Evolutionary conservation across 1,140 invertebrate genomes (phyloP).

Genomic region (Tetramorium simillimum): DNA sequence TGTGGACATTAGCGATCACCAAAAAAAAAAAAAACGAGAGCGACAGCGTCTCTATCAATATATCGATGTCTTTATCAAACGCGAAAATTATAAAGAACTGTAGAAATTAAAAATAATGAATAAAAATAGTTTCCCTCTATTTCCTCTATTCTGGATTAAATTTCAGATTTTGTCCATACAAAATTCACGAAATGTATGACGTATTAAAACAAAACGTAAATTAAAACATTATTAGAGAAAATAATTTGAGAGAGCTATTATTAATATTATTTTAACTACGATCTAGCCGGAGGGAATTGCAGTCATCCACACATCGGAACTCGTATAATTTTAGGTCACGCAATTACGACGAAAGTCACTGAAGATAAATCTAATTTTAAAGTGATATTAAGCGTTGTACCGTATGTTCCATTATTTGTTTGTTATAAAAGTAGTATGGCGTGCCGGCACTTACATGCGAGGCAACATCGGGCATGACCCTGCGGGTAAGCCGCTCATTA

Average conservation of each 20-base stretch:
- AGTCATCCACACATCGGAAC: slow-evolving; percentile 4
- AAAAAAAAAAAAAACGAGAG: neutral
- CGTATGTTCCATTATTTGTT: slow-evolving; percentile 49
- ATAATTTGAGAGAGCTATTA: neutral
- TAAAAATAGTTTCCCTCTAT: neutral
- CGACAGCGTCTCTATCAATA: neutral
- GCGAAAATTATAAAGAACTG: neutral
- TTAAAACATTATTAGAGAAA: neutral
- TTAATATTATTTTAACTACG: neutral
- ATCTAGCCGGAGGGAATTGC: neutral
- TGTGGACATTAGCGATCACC: neutral
- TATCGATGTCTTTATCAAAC: neutral
- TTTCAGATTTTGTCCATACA: neutral
- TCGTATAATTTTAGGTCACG: slow-evolving; percentile 10
- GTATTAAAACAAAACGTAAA: neutral
- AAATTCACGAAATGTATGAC: neutral
- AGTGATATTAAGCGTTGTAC: slow-evolving; percentile 15
- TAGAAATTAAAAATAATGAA: neutral
- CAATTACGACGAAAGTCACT: slow-evolving; percentile 21
- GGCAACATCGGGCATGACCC: slow-evolving; percentile 24
- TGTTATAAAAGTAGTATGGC: slow-evolving; percentile 32
- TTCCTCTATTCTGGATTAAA: neutral
- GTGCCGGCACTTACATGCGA: slow-evolving; percentile 4
- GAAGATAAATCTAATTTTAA: slow-evolving; percentile 53
- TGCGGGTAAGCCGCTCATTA: slow-evolving; percentile 59